phyloP scores from a whole-genome alignment of 2,797 vertebrate species.

The Girardinus metallicus region DNA sequence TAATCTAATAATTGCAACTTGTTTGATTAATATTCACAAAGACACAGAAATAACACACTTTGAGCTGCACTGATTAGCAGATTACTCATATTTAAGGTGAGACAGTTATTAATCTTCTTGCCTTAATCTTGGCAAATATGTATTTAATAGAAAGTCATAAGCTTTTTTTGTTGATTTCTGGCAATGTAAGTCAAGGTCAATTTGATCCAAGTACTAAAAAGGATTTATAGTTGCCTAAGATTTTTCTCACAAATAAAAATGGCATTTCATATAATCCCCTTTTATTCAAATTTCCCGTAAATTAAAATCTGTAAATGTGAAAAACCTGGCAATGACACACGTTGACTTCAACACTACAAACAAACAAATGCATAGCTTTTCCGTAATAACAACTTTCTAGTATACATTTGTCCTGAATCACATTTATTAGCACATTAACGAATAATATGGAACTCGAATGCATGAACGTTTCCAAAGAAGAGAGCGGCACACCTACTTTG shows the following conservation, averaged over 20 bases:
- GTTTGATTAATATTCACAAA: not conserved
- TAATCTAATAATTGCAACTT: not conserved
- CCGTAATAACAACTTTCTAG: not conserved
- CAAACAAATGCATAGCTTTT: not conserved
- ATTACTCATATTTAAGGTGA: not conserved
- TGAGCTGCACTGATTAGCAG: not conserved
- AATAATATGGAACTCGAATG: not conserved
- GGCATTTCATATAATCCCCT: not conserved
- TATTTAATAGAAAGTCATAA: not conserved
- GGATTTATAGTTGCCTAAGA: not conserved
- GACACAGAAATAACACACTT: not conserved
- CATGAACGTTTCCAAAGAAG: not conserved
- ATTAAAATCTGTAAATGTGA: not conserved
- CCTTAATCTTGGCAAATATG: not conserved
- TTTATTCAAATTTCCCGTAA: not conserved
- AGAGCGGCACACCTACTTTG: slow-evolving; percentile 25
- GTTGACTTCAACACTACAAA: not conserved
- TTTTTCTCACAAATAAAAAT: not conserved
- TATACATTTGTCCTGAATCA: not conserved
- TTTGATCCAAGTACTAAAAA: not conserved
- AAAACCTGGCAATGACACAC: not conserved
- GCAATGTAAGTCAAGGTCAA: not conserved
- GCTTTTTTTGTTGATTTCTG: not conserved
- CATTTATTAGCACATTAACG: not conserved
- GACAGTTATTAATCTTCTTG: not conserved